phyloP scores from a whole-genome alignment of 2,888 invertebrate species.

The Clivina fossor region DNA sequence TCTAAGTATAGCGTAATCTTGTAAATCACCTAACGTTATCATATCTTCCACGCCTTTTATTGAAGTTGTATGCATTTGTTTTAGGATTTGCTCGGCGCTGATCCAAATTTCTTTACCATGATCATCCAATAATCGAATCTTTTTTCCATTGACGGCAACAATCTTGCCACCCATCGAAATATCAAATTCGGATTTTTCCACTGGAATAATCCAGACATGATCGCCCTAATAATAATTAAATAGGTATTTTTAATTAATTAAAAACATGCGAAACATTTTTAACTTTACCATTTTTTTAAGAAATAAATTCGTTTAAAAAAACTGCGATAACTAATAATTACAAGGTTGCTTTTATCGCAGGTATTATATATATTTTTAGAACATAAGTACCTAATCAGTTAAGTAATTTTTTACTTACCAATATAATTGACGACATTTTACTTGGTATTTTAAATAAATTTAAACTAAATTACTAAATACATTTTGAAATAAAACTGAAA shows the following conservation, averaged over 20 bases:
- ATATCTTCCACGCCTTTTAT: conserved; percentile 88
- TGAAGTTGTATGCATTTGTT: conserved; percentile 78
- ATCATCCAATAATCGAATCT: conserved; percentile 80
- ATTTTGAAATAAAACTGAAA: background rate
- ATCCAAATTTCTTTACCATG: conserved; percentile 73
- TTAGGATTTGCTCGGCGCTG: conserved; percentile 62
- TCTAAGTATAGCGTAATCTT: conserved; percentile 90
- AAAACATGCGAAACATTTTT: background rate
- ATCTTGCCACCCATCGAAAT: conserved; percentile 85
- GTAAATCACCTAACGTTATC: conserved; percentile 92
- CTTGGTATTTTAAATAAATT: conserved; percentile 1
- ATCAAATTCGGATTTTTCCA: conserved; percentile 71
- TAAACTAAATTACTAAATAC: conserved; percentile 3
- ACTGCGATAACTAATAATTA: too few relatives aligned
- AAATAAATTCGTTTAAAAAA: too few relatives aligned
- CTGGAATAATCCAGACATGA: conserved; percentile 85
- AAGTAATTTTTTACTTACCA: conserved; percentile 13
- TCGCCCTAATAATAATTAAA: conserved; percentile 65
- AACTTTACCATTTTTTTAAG: conserved; percentile 7
- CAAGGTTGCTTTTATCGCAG: too few relatives aligned
- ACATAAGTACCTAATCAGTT: background rate
- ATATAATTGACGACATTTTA: conserved; percentile 1
- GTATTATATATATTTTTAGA: background rate
- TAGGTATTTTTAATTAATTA: conserved; percentile 5
- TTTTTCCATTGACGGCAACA: conserved; percentile 71